A percentile compares a stretch with the other conserved stretches of the same genome.
Evolutionary conservation across 2,797 vertebrate species (phyloP).

Genomic region (Mormyrops attenuatus): DNA sequence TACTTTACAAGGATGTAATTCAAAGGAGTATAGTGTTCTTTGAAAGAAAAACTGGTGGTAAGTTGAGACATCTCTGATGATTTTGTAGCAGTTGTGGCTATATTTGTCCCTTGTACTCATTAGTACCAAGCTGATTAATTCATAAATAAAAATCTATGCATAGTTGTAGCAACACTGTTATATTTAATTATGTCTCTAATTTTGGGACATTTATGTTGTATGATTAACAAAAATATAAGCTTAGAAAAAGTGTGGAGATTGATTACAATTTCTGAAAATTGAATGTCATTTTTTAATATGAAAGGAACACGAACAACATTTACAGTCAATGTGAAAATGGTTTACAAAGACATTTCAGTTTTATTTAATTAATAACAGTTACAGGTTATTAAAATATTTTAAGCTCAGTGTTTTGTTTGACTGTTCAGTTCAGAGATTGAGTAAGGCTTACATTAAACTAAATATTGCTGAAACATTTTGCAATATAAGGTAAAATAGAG

Average conservation of each 20-base stretch:
- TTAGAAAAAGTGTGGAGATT: not conserved
- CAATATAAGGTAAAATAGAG: not conserved
- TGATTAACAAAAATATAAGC: not conserved
- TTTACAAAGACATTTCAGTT: not conserved
- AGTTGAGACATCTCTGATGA: not conserved
- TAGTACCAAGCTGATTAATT: not conserved
- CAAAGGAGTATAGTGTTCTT: constrained; percentile 12
- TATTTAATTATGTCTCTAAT: not conserved
- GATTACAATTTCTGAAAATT: not conserved
- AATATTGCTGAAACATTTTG: not conserved
- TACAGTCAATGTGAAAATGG: not conserved
- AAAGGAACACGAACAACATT: not conserved
- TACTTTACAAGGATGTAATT: constrained; percentile 20
- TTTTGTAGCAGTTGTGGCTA: not conserved
- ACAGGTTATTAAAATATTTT: not conserved
- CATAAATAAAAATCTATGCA: not conserved
- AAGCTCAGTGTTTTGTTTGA: not conserved
- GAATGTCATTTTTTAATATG: not conserved
- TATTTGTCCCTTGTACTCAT: not conserved
- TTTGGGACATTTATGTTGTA: not conserved
- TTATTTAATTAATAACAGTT: not conserved
- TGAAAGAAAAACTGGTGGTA: constrained; percentile 7
- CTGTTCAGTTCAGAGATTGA: not conserved
- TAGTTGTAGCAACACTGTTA: not conserved
- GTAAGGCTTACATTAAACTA: not conserved